Percentiles rank a stretch among this genome's conserved stretches.
These are phyloP conservation scores for Galeopsomyia nigrocyanea DNA, from an alignment of 2,888 invertebrate genomes.

Conservation along the genomic window DNA sequence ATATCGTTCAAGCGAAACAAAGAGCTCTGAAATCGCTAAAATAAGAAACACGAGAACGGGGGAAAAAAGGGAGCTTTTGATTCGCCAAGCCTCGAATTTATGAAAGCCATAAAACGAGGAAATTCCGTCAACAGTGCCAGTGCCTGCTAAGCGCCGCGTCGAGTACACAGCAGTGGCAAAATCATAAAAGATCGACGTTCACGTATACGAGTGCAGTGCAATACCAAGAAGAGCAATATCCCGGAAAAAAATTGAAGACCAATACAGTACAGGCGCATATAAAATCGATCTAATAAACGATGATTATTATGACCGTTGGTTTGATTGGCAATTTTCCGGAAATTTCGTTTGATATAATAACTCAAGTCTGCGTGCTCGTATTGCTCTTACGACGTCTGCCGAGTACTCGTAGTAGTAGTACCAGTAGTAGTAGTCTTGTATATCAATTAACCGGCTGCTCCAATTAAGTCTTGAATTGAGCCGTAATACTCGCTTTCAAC, in stretches of 20 bases:
- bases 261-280: neutral
- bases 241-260: neutral
- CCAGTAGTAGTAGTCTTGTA: constrained; percentile 32
- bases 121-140: constrained; percentile 1
- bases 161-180: constrained; percentile 12
- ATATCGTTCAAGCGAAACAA: too few relatives aligned
- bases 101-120: constrained; percentile 22
- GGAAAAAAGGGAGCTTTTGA: neutral
- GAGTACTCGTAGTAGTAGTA: constrained; percentile 13
- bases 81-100: constrained; percentile 16
- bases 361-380: too few relatives aligned
- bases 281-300: constrained; percentile 29
- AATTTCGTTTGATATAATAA: constrained; percentile 25
- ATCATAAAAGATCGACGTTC: constrained; percentile 13
- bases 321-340: constrained; percentile 43
- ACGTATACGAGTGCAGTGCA: neutral
- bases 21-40: neutral
- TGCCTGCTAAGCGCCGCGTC: neutral
- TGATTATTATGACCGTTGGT: constrained; percentile 12
- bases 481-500: constrained; percentile 33
- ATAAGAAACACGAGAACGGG: neutral
- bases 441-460: constrained; percentile 46
- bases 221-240: constrained; percentile 9
- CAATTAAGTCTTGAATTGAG: constrained; percentile 47
- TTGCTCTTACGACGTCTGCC: too few relatives aligned